Base-by-base conservation (phyloP, 2,797 vertebrate genomes). In the Rhabdophis nuchalis region DNA sequence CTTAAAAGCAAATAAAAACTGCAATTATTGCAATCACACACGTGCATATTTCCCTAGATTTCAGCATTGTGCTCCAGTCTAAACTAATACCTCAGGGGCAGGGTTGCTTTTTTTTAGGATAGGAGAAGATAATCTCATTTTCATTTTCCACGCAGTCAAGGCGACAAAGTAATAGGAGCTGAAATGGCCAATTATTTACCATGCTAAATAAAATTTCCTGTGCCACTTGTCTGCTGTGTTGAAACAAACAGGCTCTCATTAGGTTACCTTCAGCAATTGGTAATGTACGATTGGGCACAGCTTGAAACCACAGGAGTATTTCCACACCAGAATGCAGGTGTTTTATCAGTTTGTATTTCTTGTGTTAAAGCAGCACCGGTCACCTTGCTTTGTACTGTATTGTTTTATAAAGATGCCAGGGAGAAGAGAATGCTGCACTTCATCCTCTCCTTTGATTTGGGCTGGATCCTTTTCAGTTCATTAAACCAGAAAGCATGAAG, bases 1-100 rank as follows among this genome's bases (percentile, higher is more conserved):
- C 82, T 86, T 85, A 91, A 95, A 96, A 90, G 68, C 77, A 96
- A 95, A 94, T 95, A 94, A 96, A 82, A 97, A 58, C 27, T 92
- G 61, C 68, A 94, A 85, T 95, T 96, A 93, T 90, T 95, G 91
- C 92, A 32, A 94, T 94, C 82, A 92, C 57, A 92, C 3, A 20
- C 2, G 90, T 64, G 27, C 0, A 0, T 95, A 94, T 94, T 93
- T 95, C 89, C 57, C 29, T 50, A 56, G 91, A 94, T 95, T 93
- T 94, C 16, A 93, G 3, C 18, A 36, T 56, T 95, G 82, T 41
- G 91, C 77, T 94, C 88, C 46, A 36, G 68, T 64, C 85, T 94
- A 41, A 94, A 93, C 50, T 86, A 89, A 90, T 53, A 10, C 3
- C 56, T 85, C 87, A 11, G n/a, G 88, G 94, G 90, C 7, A 46